A percentile compares a stretch with the other conserved stretches of the same genome.
phyloP scores from a whole-genome alignment of 1,140 invertebrate species.

The Sitobion miscanthi region DNA sequence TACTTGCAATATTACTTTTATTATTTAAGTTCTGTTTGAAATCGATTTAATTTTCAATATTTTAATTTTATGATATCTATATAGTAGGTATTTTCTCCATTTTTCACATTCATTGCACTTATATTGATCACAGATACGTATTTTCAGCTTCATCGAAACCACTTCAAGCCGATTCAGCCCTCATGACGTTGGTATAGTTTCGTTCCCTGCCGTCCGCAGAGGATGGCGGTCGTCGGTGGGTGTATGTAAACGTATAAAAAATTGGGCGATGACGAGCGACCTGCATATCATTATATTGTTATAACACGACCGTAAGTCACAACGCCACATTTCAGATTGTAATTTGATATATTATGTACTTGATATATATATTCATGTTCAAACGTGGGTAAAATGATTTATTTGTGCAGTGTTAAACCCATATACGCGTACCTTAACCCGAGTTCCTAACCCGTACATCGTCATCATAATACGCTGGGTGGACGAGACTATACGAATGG shows the following conservation, averaged over 20 bases:
- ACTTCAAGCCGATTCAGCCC: too few species aligned
- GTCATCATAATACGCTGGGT: background rate
- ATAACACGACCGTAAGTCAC: background rate
- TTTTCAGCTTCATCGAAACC: too few species aligned
- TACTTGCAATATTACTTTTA: too few species aligned
- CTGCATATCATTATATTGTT: background rate
- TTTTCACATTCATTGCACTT: too few species aligned
- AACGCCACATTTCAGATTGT: background rate
- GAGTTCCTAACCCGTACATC: background rate
- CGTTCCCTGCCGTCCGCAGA: background rate
- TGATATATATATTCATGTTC: background rate
- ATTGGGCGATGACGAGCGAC: background rate
- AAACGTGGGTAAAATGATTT: background rate
- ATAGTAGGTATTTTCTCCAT: too few species aligned
- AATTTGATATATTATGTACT: background rate
- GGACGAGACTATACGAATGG: background rate
- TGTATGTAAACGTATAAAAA: background rate
- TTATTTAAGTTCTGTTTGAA: too few species aligned
- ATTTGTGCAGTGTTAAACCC: background rate
- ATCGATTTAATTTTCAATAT: too few species aligned
- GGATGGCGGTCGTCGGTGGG: too few species aligned
- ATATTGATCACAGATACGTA: too few species aligned
- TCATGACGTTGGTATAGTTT: background rate
- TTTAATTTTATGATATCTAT: too few species aligned
- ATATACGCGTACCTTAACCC: background rate